Evolutionary conservation across 2,888 invertebrate genomes (phyloP), one percentile per base, ranked within the genome.

Genomic region (Hypsopygia costalis): DNA sequence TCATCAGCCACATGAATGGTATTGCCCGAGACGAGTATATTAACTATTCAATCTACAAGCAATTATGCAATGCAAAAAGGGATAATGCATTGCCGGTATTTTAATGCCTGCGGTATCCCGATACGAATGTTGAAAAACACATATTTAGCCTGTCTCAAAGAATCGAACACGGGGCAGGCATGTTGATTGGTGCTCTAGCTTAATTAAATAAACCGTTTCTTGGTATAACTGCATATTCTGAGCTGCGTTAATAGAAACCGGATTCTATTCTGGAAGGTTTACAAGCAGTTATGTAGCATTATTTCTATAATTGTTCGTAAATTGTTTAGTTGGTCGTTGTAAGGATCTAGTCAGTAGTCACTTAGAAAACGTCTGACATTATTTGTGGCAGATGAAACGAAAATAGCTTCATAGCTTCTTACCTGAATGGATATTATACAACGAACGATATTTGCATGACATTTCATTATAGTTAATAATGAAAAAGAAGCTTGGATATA

Each of bases 141-240:
- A 28, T 39, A 33, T 39, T 39, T 39, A 39, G 39, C 33, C 28
- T 39, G 39, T 39, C 39, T 36, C 27, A 27, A 22, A 28, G 39
- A 25, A 25, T 16, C 9, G 32, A 25, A 33, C 39, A 39, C 27
- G 41, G 45, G 51, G 16, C 47, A 48, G 72, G 73, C 69, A 69
- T 58, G 71, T 66, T 77, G 77, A 77, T 79, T 78, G 61, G 62
- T 41, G 57, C 62, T 64, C 65, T 65, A 54, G 61, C 62, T 72
- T 85, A 81, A 85, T 83, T 85, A 81, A 82, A 80, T 81, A 79
- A 83, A 78, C 75, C 68, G 71, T 73, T 81, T 81, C 77, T 67
- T 43, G 55, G 75, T 69, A 69, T 44, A 57, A 47, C 49, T 48
- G 47, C 35, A 41, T 39, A 32, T 33, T 27, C 27, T 28, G 32